A percentile compares a stretch with the other conserved stretches of the same genome.
Evolutionary conservation across 2,113 vertebrate species (phyloP).

Genomic region (Seriola quinqueradiata): DNA sequence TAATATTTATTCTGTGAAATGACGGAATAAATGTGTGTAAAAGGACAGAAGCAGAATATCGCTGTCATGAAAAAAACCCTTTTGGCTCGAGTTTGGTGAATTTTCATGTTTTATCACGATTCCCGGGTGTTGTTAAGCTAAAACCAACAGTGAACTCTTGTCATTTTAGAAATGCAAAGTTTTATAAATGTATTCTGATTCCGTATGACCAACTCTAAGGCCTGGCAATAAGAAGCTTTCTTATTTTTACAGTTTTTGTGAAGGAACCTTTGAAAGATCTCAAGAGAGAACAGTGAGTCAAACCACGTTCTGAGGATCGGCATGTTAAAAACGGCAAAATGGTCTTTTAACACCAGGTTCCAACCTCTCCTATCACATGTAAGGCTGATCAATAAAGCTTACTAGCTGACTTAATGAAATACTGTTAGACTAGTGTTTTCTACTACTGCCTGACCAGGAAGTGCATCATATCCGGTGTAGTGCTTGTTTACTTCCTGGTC

Average conservation of each 20-base stretch:
- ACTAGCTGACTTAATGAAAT: constrained; percentile 61
- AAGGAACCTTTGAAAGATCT: neutral
- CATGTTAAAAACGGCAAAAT: constrained; percentile 57
- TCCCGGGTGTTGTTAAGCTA: neutral
- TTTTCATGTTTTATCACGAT: no score
- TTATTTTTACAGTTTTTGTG: neutral
- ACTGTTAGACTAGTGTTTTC: constrained; percentile 64
- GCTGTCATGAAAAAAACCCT: no score
- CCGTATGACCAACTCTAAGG: neutral
- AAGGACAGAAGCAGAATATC: no score
- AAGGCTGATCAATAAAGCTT: constrained; percentile 61
- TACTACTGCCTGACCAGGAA: constrained; percentile 58
- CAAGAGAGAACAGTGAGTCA: neutral
- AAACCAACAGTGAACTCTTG: neutral
- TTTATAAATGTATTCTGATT: neutral
- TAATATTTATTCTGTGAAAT: neutral
- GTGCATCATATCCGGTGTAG: constrained; percentile 52
- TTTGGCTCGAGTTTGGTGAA: no score
- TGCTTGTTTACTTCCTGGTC: constrained; percentile 54
- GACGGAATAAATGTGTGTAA: neutral
- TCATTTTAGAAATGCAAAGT: neutral
- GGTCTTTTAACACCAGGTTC: constrained; percentile 43
- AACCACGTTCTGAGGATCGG: constrained; percentile 22
- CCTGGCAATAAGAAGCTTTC: neutral
- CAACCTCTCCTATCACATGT: constrained; percentile 24